These are phyloP conservation scores for Saguinus imperator DNA, from an alignment of 2,113 vertebrate species.

Conservation along the genomic window DNA sequence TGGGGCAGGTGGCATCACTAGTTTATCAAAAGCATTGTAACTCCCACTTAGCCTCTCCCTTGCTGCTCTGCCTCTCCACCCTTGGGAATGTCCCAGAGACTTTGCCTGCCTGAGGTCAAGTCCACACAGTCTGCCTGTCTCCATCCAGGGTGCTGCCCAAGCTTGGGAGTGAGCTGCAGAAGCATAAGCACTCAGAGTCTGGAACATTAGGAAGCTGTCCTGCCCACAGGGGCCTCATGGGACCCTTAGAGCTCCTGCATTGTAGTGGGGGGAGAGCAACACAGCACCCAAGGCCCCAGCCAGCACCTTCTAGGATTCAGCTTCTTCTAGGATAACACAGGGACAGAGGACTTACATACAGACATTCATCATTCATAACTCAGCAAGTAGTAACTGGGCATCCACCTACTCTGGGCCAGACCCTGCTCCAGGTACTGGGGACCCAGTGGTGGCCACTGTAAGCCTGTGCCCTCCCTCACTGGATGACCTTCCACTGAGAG, in stretches of 20 bases:
- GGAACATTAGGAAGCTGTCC: not conserved
- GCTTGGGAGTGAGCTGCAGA: not conserved
- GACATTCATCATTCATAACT: not conserved
- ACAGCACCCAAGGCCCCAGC: not conserved
- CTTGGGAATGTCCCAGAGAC: not conserved
- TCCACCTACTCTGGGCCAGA: too few species aligned
- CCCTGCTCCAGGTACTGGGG: not conserved
- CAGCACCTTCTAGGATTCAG: not conserved
- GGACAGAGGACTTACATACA: not conserved
- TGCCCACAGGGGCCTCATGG: not conserved
- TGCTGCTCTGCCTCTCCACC: not conserved
- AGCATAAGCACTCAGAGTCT: not conserved
- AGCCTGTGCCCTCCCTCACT: not conserved
- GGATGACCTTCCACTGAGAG: not conserved
- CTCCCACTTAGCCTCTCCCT: not conserved
- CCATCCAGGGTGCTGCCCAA: not conserved
- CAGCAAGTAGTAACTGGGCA: not conserved
- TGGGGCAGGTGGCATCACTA: not conserved
- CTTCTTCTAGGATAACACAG: not conserved
- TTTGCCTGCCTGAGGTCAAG: not conserved
- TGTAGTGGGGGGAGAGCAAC: rapidly evolving
- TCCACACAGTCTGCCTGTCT: not conserved
- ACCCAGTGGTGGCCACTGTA: not conserved
- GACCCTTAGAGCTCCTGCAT: not conserved
- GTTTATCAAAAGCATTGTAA: not conserved